Evolutionary conservation across 2,113 vertebrate genomes (phyloP), one percentile per base, ranked within the genome.

Genomic region (Tenrec ecaudatus): DNA sequence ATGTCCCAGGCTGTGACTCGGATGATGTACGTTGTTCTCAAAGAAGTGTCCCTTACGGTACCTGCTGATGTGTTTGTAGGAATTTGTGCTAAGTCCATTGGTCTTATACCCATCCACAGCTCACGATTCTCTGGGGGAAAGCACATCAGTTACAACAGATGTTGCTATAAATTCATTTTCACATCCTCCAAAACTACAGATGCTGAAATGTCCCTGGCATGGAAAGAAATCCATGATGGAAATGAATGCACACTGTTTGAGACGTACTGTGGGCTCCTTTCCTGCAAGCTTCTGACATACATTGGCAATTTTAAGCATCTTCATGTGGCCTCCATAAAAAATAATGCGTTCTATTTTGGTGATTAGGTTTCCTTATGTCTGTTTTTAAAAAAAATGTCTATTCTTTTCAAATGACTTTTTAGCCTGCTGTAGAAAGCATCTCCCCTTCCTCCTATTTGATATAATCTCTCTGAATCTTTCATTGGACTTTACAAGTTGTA

Each of bases 91-190:
- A 98, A 98, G 4, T 98, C 94, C 47, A 97, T 98, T 15, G 99
- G 99, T 0, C 96, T 99, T 79, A 90, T 94, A 16, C 98, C 99
- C 75, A 98, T 97, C 3, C 99, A 99, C 95, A 99, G 98, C 90
- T 98, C 98, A 90, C 98, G 98, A 0, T 99, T 99, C 83, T 98
- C 99, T 0, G 99, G 99, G 73, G 97, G 97, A 1, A 98, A 95
- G 33, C 99, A 99, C 82, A 97, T 99, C 93, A 98, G 97, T 71
- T 99, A 99, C 96, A 99, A 99, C 27, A 97, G 97, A 71, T 99
- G 99, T 98, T 99, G 99, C 97, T 99, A 99, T 79, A 98, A 97
- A 89, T 99, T 99, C 94, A 98, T 99, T 93, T 99, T 99, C 97
- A 99, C 98, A 96, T 99, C 99, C 12, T 98, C 98, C 0, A 91